Percentiles rank a stretch among this genome's conserved stretches.
These are phyloP conservation scores for Cynopterus sphinx DNA, from an alignment of 2,797 vertebrate species.

Conservation along the genomic window DNA sequence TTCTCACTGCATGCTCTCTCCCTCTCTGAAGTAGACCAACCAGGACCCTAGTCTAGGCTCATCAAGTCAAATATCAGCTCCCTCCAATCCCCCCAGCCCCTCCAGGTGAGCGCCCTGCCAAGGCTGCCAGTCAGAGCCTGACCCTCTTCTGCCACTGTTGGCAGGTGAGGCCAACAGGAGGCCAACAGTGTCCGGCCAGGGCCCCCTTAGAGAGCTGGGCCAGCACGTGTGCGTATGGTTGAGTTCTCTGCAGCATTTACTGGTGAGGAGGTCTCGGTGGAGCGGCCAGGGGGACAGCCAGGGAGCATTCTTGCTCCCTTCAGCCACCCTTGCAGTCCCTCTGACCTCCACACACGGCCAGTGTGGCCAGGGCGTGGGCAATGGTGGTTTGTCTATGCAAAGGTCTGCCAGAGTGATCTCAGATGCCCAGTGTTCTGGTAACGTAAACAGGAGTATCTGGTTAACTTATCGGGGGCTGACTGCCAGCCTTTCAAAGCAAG, in stretches of 20 bases:
- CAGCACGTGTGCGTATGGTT: neutral
- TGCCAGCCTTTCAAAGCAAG: constrained; percentile 67
- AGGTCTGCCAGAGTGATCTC: constrained; percentile 61
- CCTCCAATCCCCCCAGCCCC: rapidly evolving
- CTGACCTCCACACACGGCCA: neutral
- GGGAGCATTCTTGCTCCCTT: neutral
- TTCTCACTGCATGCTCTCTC: neutral
- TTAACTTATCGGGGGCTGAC: constrained; percentile 48
- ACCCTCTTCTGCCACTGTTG: neutral
- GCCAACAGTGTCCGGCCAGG: neutral
- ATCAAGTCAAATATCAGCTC: neutral
- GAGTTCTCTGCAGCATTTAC: neutral
- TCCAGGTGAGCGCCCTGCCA: rapidly evolving
- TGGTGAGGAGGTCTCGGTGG: neutral
- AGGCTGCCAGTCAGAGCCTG: neutral
- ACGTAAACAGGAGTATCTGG: constrained; percentile 66
- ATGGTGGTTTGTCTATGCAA: constrained; percentile 25
- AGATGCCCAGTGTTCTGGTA: constrained; percentile 49
- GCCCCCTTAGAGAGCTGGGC: neutral
- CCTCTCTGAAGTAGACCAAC: neutral
- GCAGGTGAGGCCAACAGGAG: rapidly evolving
- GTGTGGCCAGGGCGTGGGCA: neutral
- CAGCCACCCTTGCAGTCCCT: neutral
- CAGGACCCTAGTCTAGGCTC: neutral
- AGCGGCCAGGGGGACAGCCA: neutral